These are phyloP conservation scores for Ostrea denselamellosa DNA, from an alignment of 1,140 invertebrate genomes.

Conservation along the genomic window DNA sequence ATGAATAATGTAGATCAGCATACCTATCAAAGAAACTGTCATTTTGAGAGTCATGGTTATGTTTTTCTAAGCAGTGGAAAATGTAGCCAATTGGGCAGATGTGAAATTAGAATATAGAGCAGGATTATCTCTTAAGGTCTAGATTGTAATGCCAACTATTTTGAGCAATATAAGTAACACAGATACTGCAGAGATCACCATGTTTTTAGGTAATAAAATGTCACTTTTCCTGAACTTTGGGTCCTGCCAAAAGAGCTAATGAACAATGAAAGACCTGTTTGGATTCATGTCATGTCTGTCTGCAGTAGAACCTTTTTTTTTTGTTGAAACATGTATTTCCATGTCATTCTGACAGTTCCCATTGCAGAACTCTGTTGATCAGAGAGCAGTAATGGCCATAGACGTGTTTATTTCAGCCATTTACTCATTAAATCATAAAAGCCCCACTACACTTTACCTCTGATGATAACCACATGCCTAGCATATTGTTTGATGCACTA, in stretches of 20 bases:
- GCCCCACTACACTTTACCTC: neutral
- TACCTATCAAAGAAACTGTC: slow-evolving; percentile 33
- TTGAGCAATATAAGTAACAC: neutral
- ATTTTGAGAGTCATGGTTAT: slow-evolving; percentile 12
- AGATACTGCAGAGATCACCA: neutral
- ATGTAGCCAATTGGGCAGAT: slow-evolving; percentile 21
- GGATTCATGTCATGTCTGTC: neutral
- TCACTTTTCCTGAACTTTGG: slow-evolving; percentile 23
- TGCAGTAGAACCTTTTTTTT: slow-evolving; percentile 6
- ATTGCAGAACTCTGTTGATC: slow-evolving; percentile 5
- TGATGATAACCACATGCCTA: slow-evolving; percentile 26
- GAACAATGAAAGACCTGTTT: slow-evolving; percentile 16
- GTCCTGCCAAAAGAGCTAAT: slow-evolving; percentile 18
- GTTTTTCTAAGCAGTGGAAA: slow-evolving; percentile 9
- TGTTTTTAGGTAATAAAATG: slow-evolving; percentile 32
- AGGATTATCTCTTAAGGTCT: slow-evolving; percentile 1
- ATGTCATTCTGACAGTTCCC: slow-evolving; percentile 17
- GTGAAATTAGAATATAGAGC: neutral
- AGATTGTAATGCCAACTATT: slow-evolving; percentile 25
- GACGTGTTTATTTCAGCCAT: slow-evolving; percentile 34
- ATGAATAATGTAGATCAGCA: slow-evolving; percentile 29
- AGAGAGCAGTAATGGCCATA: slow-evolving; percentile 5
- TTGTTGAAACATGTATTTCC: neutral
- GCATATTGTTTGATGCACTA: slow-evolving; percentile 30
- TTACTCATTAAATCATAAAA: slow-evolving; percentile 40